Evolutionary conservation across 2,113 vertebrate genomes (phyloP).

Genomic region (Sinocyclocheilus rhinocerous): DNA sequence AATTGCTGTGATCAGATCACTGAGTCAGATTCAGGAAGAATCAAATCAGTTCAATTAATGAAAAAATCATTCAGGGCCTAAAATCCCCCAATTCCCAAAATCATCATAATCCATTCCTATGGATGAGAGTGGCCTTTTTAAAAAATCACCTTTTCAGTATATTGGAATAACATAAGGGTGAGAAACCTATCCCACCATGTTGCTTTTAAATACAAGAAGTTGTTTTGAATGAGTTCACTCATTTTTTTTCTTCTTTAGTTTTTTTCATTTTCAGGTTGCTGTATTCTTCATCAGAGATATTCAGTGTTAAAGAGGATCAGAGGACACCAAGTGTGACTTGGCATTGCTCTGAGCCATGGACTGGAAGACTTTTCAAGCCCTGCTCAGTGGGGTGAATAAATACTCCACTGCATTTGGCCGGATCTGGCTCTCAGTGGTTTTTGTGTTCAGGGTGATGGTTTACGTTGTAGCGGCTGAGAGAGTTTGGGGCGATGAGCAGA

Average conservation of each 20-base stretch:
- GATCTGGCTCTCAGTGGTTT: conserved; percentile 87
- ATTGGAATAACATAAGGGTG: neutral
- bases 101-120: too few species aligned
- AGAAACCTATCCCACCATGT: neutral
- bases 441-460: conserved; percentile 85
- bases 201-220: neutral
- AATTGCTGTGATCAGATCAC: too few species aligned
- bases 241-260: too few species aligned
- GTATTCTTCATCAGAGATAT: neutral
- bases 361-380: conserved; percentile 83
- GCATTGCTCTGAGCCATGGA: conserved; percentile 75
- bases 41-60: too few species aligned
- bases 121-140: too few species aligned
- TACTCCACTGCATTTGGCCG: conserved; percentile 84
- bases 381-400: conserved; percentile 86
- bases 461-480: conserved; percentile 84
- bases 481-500: conserved; percentile 86
- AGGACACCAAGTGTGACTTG: conserved; percentile 25
- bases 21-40: too few species aligned
- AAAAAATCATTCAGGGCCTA: too few species aligned
- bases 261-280: conserved; percentile 26
- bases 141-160: too few species aligned
- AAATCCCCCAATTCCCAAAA: too few species aligned
- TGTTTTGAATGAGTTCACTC: too few species aligned
- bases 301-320: neutral